A percentile compares a stretch with the other conserved stretches of the same genome.
Evolutionary conservation across 2,888 invertebrate species (phyloP).

Genomic region (Lithosia quadra): DNA sequence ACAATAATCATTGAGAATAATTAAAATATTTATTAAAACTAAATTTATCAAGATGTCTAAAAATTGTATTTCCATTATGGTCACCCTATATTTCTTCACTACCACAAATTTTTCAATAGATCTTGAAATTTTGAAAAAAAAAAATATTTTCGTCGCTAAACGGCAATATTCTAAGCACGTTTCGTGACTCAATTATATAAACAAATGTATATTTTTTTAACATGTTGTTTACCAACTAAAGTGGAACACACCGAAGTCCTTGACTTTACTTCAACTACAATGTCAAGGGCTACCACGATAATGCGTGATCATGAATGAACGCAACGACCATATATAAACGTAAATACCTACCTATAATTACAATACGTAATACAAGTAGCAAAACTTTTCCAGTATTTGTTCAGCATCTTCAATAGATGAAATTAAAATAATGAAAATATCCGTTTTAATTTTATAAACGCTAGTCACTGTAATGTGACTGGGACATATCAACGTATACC

Average conservation of each 20-base stretch:
- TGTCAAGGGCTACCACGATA: slow-evolving; percentile 2
- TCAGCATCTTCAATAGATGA: no score
- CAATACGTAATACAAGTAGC: not conserved
- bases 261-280: slow-evolving; percentile 13
- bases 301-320: not conserved
- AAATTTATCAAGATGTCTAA: no score
- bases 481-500: not conserved
- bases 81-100: no score
- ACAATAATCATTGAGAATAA: no score
- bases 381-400: not conserved
- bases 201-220: not conserved
- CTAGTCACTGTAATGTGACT: not conserved
- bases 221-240: slow-evolving; percentile 1
- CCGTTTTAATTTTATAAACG: no score
- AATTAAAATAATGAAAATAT: no score
- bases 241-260: not conserved
- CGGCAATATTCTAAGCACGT: not conserved
- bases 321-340: not conserved
- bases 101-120: no score
- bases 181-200: not conserved
- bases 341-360: no score
- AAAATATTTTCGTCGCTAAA: not conserved
- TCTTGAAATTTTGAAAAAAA: not conserved
- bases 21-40: no score
- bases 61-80: no score